These are phyloP conservation scores for Balaeniceps rex DNA, from an alignment of 2,113 vertebrate species.

Conservation along the genomic window DNA sequence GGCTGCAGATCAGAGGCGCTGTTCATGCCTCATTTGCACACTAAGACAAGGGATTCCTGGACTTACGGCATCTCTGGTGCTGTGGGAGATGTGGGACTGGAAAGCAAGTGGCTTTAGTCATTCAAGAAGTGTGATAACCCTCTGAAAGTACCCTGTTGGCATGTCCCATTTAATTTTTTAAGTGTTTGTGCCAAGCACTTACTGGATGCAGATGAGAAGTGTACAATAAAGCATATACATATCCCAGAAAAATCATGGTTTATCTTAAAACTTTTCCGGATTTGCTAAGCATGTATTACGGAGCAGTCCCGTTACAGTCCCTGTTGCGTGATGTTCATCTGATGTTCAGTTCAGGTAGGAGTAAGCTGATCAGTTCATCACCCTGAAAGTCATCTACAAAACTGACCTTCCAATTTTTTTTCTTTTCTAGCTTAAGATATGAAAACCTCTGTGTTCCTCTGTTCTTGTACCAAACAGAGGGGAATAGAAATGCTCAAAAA, in stretches of 20 bases:
- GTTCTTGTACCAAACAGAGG: not conserved
- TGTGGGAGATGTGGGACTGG: not conserved
- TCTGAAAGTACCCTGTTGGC: not conserved
- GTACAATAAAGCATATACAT: not conserved
- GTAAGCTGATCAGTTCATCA: not conserved
- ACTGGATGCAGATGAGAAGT: not conserved
- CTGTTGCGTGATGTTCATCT: not conserved
- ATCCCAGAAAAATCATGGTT: not conserved
- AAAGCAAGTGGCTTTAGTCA: not conserved
- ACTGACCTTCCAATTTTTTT: not conserved
- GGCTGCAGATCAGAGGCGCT: not conserved
- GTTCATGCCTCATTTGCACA: not conserved
- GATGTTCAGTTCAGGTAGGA: not conserved
- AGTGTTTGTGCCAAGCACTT: not conserved
- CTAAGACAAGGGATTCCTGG: not conserved
- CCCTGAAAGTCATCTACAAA: not conserved
- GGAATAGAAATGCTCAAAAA: not conserved
- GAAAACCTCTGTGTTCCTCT: not conserved
- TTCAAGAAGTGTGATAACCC: not conserved
- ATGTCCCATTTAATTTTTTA: not conserved
- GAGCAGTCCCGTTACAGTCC: not conserved
- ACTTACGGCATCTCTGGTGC: not conserved
- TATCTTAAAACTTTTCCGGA: not conserved
- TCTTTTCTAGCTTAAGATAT: not conserved
- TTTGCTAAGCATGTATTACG: accelerated